Base-by-base conservation (phyloP, 2,113 vertebrate species). In the Paralichthys olivaceus region DNA sequence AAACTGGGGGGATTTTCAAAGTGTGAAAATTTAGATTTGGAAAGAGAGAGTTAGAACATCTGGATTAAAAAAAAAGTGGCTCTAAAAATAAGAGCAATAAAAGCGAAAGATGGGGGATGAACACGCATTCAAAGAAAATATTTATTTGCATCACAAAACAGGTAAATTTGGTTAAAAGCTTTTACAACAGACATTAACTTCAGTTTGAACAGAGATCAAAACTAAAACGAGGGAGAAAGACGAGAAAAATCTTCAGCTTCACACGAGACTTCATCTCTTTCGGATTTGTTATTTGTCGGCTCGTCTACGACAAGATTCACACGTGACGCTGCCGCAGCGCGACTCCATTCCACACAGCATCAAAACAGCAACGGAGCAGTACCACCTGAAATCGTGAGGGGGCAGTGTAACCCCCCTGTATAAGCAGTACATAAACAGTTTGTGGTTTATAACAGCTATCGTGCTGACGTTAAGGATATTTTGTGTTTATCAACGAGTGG, bases 111-210 rank as follows among this genome's bases (percentile, higher is more conserved):
- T 47, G 60, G 53, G 29, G 28, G 68, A 55, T 54, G 7, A 66
- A 69, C 73, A 86, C 6, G 9, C 66, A 34, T 72, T 82, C 56
- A 58, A 80, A 75, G 71, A 79, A 84, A 85, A 77, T 58, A 77
- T 88, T 84, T 79, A 87, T 85, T 83, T 71, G 53, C 69, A 72
- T 75, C 76, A 77, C 68, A 87, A 87, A 89, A 82, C 63, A 77
- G 80, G 69, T 34, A 37, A 56, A 75, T 89, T 87, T 84, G 75
- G 81, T 89, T 85, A 90, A 90, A 87, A 89, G 85, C 87, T 85
- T 76, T 72, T 28, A 82, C 67, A 56, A 54, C 7, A 61, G 43
- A 87, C 22, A 72, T 72, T 57, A 37, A 20, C 47, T 69, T 65
- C 68, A 53, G 43, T 40, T 29, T 58, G 65, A 54, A 63, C 23